Evolutionary conservation across 2,888 invertebrate species (phyloP), one percentile per base, ranked within the genome.

Genomic region (Campoletis raptor): DNA sequence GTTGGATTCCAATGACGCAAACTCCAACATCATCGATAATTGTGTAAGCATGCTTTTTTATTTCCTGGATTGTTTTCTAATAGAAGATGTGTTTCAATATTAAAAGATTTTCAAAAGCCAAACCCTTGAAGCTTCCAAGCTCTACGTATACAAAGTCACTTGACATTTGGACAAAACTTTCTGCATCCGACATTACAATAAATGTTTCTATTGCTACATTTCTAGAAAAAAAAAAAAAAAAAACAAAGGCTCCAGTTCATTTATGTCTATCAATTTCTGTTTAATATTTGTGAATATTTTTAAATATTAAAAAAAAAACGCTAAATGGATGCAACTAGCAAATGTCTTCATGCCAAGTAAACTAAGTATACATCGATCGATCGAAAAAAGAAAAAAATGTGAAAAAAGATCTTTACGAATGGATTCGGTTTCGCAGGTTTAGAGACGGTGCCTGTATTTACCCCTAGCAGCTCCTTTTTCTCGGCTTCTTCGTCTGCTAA

Each of bases 341-440:
- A 81, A 73, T 36, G 36, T 15, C 61, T 45, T 36, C 18, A 40
- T 48, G 57, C 77, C 48, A 66, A 42, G 84, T 57, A n/a, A 57
- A 84, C 74, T 79, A 42, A 66, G 76, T 69, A 57, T 54, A 52
- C 52, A 54, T 57, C 30, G 40, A 80, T 76, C 80, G 69, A 80
- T 37, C 54, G 66, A 78, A 48, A 69, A 85, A 79, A 52, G 90
- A 89, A 91, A 90, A 91, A 91, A 90, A 90, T 85, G 87, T 91
- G 90, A 89, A 92, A 92, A 92, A 92, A 92, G 92, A 90, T 94
- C 92, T 94, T 94, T 94, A 94, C 94, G 91, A 94, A 94, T 94
- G 94, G 94, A 89, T 94, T 94, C 86, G 92, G 94, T 94, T 94
- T 94, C 91, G 93, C 91, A 93, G 93, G 90, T 93, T 94, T 94